Conservation (phyloP, 2,113 vertebrate genomes). For the Synchiropus splendidus region DNA sequence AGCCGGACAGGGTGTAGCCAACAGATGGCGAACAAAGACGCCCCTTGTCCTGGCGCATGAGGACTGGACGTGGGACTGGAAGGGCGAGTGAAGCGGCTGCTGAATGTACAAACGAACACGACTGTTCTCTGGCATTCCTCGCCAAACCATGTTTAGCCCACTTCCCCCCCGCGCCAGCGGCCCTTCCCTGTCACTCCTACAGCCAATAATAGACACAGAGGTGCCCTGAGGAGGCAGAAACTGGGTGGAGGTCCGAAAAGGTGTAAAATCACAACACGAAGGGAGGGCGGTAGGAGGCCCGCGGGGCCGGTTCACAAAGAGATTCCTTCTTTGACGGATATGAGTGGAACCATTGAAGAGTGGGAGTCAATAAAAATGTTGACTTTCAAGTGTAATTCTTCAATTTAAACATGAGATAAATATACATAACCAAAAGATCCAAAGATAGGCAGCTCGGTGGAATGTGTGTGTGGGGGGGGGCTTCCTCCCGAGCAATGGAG, state of each 20-base stretch:
- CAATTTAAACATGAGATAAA: no score
- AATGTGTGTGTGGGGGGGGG: no score
- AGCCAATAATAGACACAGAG: conserved; percentile 54
- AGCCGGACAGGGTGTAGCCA: conserved; percentile 49
- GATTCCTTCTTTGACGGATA: neutral
- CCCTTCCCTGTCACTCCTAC: conserved; percentile 45
- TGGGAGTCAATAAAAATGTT: no score
- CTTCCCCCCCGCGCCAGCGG: conserved; percentile 47
- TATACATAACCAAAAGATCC: no score
- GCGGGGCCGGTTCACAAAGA: conserved; percentile 15
- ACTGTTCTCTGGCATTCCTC: conserved; percentile 55
- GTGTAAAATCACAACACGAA: conserved; percentile 42
- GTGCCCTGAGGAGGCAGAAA: conserved; percentile 32
- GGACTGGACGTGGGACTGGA: conserved; percentile 60
- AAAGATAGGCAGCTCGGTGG: no score
- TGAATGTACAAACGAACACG: conserved; percentile 51
- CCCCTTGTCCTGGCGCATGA: conserved; percentile 72
- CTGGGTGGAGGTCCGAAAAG: conserved; percentile 31
- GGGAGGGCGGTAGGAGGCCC: conserved; percentile 19
- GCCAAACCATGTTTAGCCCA: conserved; percentile 60
- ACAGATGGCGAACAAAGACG: conserved; percentile 72
- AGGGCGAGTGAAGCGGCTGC: conserved; percentile 38
- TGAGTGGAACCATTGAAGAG: neutral
- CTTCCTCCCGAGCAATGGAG: no score
- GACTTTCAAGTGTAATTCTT: no score